Percentiles rank a stretch among this genome's conserved stretches.
Conservation (phyloP, 2,888 invertebrate genomes). For the Congeria kusceri region DNA sequence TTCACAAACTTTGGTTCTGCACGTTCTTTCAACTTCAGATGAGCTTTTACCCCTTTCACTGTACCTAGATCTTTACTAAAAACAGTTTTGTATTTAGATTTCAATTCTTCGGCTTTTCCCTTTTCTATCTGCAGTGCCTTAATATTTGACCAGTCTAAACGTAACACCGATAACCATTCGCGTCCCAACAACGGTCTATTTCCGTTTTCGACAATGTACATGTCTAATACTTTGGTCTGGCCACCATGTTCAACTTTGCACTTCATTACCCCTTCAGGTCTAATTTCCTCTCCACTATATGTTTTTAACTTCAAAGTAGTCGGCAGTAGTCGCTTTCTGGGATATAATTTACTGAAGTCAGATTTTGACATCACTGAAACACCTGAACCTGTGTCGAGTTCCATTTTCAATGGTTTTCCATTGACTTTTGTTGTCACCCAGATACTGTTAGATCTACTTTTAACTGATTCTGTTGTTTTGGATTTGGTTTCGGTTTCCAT, state of each 20-base stretch:
- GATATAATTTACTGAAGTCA: too few relatives aligned
- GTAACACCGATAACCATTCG: slow-evolving; percentile 45
- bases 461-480: neutral
- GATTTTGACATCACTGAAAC: slow-evolving; percentile 59
- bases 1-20: slow-evolving; percentile 50
- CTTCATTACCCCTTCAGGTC: slow-evolving; percentile 23
- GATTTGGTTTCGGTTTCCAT: too few relatives aligned
- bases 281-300: slow-evolving; percentile 45
- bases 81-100: slow-evolving; percentile 18
- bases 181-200: slow-evolving; percentile 51
- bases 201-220: slow-evolving; percentile 47
- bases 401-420: slow-evolving; percentile 40
- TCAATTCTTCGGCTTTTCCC: neutral
- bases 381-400: slow-evolving; percentile 64
- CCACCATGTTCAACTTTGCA: slow-evolving; percentile 34
- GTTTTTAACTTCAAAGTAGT: slow-evolving; percentile 43
- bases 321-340: neutral
- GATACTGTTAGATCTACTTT: slow-evolving; percentile 2
- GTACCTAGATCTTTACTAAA: slow-evolving; percentile 29
- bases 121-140: slow-evolving; percentile 21
- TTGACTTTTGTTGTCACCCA: slow-evolving; percentile 41
- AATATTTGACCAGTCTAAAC: slow-evolving; percentile 39
- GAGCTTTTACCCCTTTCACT: slow-evolving; percentile 39
- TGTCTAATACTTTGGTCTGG: slow-evolving; percentile 13
- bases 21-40: slow-evolving; percentile 36